Evolutionary conservation across 2,113 vertebrate genomes (phyloP), one percentile per base, ranked within the genome.

Genomic region (Myiopsitta monachus): DNA sequence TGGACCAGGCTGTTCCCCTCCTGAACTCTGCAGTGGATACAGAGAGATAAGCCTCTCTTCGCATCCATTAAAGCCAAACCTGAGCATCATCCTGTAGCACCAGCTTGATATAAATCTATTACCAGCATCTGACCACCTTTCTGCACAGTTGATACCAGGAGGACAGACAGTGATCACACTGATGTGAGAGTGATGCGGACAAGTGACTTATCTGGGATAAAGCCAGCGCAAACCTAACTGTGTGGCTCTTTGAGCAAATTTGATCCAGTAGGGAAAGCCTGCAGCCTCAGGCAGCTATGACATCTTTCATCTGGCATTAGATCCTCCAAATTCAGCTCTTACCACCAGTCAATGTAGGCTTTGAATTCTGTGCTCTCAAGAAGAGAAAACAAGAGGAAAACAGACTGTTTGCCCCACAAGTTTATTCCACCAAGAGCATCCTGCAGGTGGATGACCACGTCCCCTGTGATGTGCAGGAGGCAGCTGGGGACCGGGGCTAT

Each of bases 281-380:
- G 21, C 8, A 15, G 8, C 23, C 57, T 31, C 6, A 4, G 1
- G 2, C 27, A 44, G 8, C 38, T 24, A 6, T 2, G 6, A 21
- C 68, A 41, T 22, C 57, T 62, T 92, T 43, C 19, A 11, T 22
- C 12, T 41, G 54, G 6, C 46, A 38, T 10, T 19, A 33, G 27
- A n/a, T 13, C 31, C 39, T 44, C 39, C 26, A 41, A 33, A 67
- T n/a, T 64, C 66, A 55, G 46, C 78, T 61, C 47, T 84, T 49
- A 3, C 5, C 31, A 26, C 3, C n/a, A 14, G 38, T 4, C 1
- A 1, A 39, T 0, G 1, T 1, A 2, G 21, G 23, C 13, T 81
- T 47, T 46, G 76, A 74, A 33, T 31, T 41, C 38, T 4, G 0
- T 14, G 41, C 24, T 44, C 54, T 49, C 16, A 7, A 26, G 26